A percentile compares a stretch with the other conserved stretches of the same genome.
Evolutionary conservation across 1,140 invertebrate genomes (phyloP).

Genomic region (Neodiprion lecontei): DNA sequence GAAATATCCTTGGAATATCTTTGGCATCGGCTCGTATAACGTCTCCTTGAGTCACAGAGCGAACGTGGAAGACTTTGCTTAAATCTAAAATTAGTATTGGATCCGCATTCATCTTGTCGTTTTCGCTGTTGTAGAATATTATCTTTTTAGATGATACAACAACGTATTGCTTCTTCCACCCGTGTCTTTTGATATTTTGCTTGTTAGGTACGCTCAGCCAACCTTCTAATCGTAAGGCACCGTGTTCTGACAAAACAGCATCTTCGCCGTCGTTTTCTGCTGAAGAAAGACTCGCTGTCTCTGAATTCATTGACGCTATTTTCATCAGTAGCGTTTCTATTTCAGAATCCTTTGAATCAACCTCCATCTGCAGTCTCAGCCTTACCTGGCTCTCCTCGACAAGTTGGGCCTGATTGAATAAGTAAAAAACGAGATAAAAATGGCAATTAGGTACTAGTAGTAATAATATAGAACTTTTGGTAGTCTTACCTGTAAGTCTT

Average conservation of each 20-base stretch:
- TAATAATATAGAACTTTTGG: too few species aligned
- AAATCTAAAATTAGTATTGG: constrained; percentile 94
- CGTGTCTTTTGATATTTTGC: constrained; percentile 93
- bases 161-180: constrained; percentile 97
- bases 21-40: constrained; percentile 97
- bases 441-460: background rate
- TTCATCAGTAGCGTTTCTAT: constrained; percentile 91
- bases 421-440: constrained; percentile 11
- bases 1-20: constrained; percentile 99
- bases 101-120: constrained; percentile 93
- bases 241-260: constrained; percentile 66
- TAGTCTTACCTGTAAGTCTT: constrained; percentile 76
- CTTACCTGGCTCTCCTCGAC: constrained; percentile 72
- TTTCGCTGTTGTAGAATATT: constrained; percentile 96
- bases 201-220: constrained; percentile 96
- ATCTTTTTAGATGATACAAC: constrained; percentile 97
- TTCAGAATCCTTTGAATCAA: constrained; percentile 95
- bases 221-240: constrained; percentile 77
- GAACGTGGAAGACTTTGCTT: constrained; percentile 98
- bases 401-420: constrained; percentile 60
- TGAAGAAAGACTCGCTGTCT: constrained; percentile 90
- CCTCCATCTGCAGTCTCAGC: constrained; percentile 89
- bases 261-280: constrained; percentile 87
- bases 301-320: constrained; percentile 77
- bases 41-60: constrained; percentile 97